Conservation (phyloP, 2,797 vertebrate genomes). For the Crenuchus spilurus region DNA sequence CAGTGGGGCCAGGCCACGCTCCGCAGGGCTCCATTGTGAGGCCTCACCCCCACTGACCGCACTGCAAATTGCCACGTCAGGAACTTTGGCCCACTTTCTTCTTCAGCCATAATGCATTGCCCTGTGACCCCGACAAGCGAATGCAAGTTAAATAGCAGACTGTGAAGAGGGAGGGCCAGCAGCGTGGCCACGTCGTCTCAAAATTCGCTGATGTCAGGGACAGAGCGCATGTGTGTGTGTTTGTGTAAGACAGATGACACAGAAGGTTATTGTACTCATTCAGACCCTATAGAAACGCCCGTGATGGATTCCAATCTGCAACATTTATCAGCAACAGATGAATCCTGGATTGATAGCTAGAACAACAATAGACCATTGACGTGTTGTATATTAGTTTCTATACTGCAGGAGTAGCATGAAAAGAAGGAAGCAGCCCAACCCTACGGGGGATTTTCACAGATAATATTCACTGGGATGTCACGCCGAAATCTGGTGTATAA, state of each 20-base stretch:
- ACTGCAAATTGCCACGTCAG: conserved; percentile 89
- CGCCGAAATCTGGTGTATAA: conserved; percentile 44
- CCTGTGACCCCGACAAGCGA: conserved; percentile 74
- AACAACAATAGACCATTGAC: conserved; percentile 48
- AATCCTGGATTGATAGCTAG: conserved; percentile 25
- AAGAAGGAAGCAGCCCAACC: conserved; percentile 22
- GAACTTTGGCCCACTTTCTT: conserved; percentile 76
- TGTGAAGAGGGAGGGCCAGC: conserved; percentile 26
- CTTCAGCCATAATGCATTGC: conserved; percentile 72
- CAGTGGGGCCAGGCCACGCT: conserved; percentile 64
- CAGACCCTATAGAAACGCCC: conserved; percentile 15
- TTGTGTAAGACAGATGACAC: conserved; percentile 16
- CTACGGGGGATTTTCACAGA: conserved; percentile 48
- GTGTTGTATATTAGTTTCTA: conserved; percentile 45
- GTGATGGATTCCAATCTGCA: conserved; percentile 48
- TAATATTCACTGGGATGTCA: conserved; percentile 44
- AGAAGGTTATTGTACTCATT: conserved; percentile 41
- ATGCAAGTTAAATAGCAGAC: conserved; percentile 60
- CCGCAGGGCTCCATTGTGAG: conserved; percentile 82
- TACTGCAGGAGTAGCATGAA: conserved; percentile 17
- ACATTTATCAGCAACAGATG: conserved; percentile 54
- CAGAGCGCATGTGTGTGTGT: not conserved
- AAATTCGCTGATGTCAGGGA: conserved; percentile 42
- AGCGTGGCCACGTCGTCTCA: conserved; percentile 35
- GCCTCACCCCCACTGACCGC: conserved; percentile 77